Evolutionary conservation across 1,140 invertebrate genomes (phyloP).

Genomic region (Drosophila eugracilis): DNA sequence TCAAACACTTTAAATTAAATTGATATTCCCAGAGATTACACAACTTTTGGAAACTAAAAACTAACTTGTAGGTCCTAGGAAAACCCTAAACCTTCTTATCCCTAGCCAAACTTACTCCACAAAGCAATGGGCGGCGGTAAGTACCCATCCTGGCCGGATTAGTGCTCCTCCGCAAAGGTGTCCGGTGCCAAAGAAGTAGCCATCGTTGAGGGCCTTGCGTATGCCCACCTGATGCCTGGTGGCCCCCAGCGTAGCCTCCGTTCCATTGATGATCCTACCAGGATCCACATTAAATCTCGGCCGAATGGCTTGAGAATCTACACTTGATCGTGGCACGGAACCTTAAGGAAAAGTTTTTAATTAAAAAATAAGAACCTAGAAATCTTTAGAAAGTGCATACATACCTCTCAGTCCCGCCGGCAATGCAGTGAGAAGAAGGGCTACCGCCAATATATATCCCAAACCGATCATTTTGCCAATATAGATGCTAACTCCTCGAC

Average conservation of each 20-base stretch:
- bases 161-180: conserved; percentile 83
- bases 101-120: conserved; percentile 61
- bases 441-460: conserved; percentile 2
- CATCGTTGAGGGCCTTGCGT: conserved; percentile 65
- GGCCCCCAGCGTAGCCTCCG: conserved; percentile 52
- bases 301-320: conserved; percentile 15
- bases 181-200: conserved; percentile 73
- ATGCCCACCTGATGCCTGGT: conserved; percentile 81
- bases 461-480: conserved; percentile 3
- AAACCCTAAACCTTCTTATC: background rate
- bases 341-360: background rate
- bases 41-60: background rate
- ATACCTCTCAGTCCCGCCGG: conserved; percentile 1
- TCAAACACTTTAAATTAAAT: background rate
- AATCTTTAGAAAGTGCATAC: background rate
- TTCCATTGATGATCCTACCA: conserved; percentile 76
- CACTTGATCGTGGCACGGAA: background rate
- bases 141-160: conserved; percentile 74
- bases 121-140: conserved; percentile 86
- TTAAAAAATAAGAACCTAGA: background rate
- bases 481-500: conserved; percentile 24
- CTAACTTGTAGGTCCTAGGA: too few species aligned
- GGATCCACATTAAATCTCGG: conserved; percentile 54
- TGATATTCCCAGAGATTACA: background rate
- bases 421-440: conserved; percentile 2